Evolutionary conservation across 2,888 invertebrate genomes (phyloP), one percentile per base, ranked within the genome.

Genomic region (Yponomeuta evonymella): DNA sequence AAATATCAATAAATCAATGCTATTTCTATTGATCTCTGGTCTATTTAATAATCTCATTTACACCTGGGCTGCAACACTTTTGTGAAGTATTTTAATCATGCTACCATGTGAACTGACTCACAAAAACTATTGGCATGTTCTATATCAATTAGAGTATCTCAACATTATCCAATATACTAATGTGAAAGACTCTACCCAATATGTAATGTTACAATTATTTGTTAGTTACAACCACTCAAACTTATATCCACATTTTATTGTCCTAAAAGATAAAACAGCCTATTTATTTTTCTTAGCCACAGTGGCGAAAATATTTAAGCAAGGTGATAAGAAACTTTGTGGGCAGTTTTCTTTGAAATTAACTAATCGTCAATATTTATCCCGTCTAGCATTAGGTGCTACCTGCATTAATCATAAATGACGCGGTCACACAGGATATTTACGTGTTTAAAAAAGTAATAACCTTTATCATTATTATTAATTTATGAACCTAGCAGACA

Each of bases 1-100:
- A 43, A 48, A 43, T 67, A n/a, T 67, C 5, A 67, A 43, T 67
- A 67, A 67, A 48, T 48, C 67, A 48, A 67, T 65, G 30, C 30
- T 65, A 65, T 30, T 65, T 43, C 36, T 67, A 67, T 67, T 67
- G 67, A 48, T 67, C 43, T 67, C 2, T 65, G 43, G 43, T 36
- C 67, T 67, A 65, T 65, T 65, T 65, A 3, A 8, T 33, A 4
- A 11, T 23, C 4, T 65, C 33, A 9, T 12, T 65, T 12, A 23
- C 65, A 6, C 29, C 12, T 33, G 33, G 2, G 30, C 65, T 64
- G 29, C 30, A 30, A 64, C 29, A 29, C 9, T 65, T 1, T 0
- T 43, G 5, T 1, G 6, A 43, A 43, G 8, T 29, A 10, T 65
- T 10, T 23, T 29, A 23, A 65, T 65, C 2, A 65, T 65, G 65